These are phyloP conservation scores for Melanostigma gelatinosum DNA, from an alignment of 2,113 vertebrate genomes.

Conservation along the genomic window DNA sequence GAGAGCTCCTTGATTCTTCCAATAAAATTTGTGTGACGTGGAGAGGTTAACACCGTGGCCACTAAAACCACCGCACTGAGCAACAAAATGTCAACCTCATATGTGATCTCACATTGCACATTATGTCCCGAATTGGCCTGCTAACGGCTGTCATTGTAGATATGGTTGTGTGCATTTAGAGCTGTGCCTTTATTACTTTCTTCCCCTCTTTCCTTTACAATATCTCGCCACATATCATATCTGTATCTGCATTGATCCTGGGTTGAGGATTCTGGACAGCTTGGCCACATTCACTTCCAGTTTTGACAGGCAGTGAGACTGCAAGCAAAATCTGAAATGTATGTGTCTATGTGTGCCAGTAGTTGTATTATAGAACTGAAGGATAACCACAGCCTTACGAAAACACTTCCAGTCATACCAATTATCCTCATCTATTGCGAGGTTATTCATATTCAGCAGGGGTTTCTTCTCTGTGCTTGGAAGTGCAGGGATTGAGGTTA, in stretches of 20 bases:
- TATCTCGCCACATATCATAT: conserved; percentile 12
- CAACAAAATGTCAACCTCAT: background rate
- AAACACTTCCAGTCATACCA: conserved; percentile 48
- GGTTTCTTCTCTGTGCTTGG: conserved; percentile 32
- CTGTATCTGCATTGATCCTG: conserved; percentile 15
- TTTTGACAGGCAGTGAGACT: conserved; percentile 41
- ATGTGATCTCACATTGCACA: background rate
- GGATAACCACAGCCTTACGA: conserved; percentile 15
- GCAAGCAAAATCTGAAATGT: conserved; percentile 47
- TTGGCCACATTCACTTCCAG: conserved; percentile 34
- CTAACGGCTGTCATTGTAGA: background rate
- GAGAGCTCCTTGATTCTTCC: conserved; percentile 53
- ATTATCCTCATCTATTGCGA: conserved; percentile 43
- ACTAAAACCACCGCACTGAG: conserved; percentile 30
- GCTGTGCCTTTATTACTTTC: conserved; percentile 13
- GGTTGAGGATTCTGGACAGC: background rate
- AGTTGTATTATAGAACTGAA: conserved; percentile 26
- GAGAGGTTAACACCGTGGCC: conserved; percentile 35
- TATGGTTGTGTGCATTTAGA: background rate
- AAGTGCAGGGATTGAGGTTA: conserved; percentile 46
- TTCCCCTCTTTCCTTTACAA: background rate
- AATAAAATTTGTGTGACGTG: conserved; percentile 62
- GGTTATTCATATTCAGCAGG: conserved; percentile 9
- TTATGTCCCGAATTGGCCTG: background rate
- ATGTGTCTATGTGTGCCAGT: conserved; percentile 28